These are phyloP conservation scores for Drosophila monieri DNA, from an alignment of 2,888 invertebrate species.

Conservation along the genomic window DNA sequence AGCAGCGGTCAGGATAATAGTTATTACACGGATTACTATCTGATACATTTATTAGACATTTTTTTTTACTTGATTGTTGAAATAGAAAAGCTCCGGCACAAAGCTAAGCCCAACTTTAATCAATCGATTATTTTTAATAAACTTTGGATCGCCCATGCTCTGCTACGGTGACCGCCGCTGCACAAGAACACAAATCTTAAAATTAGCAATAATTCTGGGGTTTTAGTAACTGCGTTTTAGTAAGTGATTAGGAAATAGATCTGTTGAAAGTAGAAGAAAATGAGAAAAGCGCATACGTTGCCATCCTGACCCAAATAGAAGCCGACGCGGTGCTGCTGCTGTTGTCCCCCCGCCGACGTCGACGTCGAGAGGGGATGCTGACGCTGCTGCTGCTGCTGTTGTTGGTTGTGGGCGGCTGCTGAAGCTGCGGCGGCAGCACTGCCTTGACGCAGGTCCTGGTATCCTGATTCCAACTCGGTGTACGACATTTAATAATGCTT, in stretches of 20 bases:
- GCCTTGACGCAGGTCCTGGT: slow-evolving; percentile 89
- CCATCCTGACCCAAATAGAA: slow-evolving; percentile 90
- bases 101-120: not conserved
- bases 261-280: slow-evolving; percentile 11
- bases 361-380: slow-evolving; percentile 49
- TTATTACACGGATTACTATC: not conserved
- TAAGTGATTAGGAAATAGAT: not conserved
- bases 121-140: not conserved
- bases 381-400: slow-evolving; percentile 42
- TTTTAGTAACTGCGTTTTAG: not conserved
- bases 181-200: not conserved
- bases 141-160: no score
- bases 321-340: slow-evolving; percentile 82
- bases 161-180: not conserved
- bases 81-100: not conserved
- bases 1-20: slow-evolving; percentile 6
- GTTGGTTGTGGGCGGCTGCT: slow-evolving; percentile 17
- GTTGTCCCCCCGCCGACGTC: slow-evolving; percentile 45
- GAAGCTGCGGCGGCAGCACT: slow-evolving; percentile 34
- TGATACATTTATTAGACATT: not conserved
- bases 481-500: slow-evolving; percentile 88
- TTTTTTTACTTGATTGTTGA: not conserved
- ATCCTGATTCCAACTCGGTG: slow-evolving; percentile 96
- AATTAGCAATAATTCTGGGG: not conserved
- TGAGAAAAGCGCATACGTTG: slow-evolving; percentile 84